phyloP scores from a whole-genome alignment of 2,888 invertebrate genomes.

The Metellina segmentata region DNA sequence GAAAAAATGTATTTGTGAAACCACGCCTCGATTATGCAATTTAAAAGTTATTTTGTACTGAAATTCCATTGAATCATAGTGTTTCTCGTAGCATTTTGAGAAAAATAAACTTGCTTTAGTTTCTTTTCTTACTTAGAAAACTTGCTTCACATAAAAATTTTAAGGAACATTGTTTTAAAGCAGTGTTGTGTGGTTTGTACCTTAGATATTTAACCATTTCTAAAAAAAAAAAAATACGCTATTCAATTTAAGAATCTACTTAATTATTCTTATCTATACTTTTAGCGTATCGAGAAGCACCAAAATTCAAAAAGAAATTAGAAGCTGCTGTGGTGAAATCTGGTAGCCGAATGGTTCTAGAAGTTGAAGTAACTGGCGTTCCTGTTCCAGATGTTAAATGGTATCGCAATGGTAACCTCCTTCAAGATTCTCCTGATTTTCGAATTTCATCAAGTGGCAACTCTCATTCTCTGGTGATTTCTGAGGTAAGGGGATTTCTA shows the following conservation, averaged over 20 bases:
- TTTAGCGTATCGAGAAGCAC: constrained; percentile 80
- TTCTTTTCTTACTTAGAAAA: too few relatives aligned
- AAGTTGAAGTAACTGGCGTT: constrained; percentile 86
- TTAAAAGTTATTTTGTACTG: too few relatives aligned
- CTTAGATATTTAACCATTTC: not conserved
- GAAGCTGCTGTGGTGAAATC: constrained; percentile 80
- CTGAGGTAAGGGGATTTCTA: constrained; percentile 38
- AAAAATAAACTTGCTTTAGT: too few relatives aligned
- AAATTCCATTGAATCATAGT: too few relatives aligned
- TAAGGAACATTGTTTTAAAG: too few relatives aligned
- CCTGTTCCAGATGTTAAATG: constrained; percentile 86
- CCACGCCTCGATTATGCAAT: too few relatives aligned
- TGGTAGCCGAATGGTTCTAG: constrained; percentile 81
- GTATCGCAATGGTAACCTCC: constrained; percentile 88
- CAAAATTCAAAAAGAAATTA: constrained; percentile 84
- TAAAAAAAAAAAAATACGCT: not conserved
- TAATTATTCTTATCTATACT: not conserved
- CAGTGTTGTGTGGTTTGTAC: too few relatives aligned
- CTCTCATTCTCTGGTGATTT: constrained; percentile 67
- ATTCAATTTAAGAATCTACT: not conserved
- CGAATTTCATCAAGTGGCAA: constrained; percentile 87
- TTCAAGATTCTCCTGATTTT: constrained; percentile 91
- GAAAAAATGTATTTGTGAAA: too few relatives aligned
- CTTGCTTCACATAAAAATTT: too few relatives aligned
- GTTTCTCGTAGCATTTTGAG: too few relatives aligned